Percentiles rank a stretch among this genome's conserved stretches.
Evolutionary conservation across 2,888 invertebrate genomes (phyloP).

Genomic region (Sinohyriopsis cumingii): DNA sequence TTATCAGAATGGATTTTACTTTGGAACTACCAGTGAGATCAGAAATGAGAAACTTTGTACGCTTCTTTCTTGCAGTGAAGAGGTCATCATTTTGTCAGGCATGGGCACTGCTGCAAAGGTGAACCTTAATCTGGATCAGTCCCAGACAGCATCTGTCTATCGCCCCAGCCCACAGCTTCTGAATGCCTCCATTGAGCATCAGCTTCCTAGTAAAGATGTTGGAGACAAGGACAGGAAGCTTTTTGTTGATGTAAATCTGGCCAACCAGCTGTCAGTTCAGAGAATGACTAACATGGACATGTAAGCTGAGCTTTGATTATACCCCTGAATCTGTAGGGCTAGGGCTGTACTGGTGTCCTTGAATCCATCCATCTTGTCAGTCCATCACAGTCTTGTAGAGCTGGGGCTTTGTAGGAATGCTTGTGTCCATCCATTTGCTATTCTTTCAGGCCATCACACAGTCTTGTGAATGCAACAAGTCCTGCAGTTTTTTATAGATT

Average conservation of each 20-base stretch:
- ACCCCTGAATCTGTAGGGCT: no score
- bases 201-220: constrained; percentile 31
- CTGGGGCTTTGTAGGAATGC: no score
- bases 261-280: constrained; percentile 58
- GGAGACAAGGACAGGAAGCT: constrained; percentile 60
- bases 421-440: no score
- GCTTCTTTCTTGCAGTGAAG: constrained; percentile 81
- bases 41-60: no score
- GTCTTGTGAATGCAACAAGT: neutral
- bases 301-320: neutral
- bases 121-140: constrained; percentile 56
- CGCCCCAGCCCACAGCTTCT: constrained; percentile 20
- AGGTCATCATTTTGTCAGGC: constrained; percentile 94
- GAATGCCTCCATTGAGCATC: constrained; percentile 22
- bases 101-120: constrained; percentile 92
- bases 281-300: constrained; percentile 17
- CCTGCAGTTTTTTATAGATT: no score
- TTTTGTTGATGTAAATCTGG: constrained; percentile 67
- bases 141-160: constrained; percentile 11
- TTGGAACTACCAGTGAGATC: no score
- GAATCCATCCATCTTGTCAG: neutral
- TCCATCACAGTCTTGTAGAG: no score
- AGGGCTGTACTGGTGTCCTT: neutral
- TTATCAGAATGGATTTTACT: no score
- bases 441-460: no score